Evolutionary conservation across 2,888 invertebrate genomes (phyloP).

Genomic region (Dexiosoma caninum): DNA sequence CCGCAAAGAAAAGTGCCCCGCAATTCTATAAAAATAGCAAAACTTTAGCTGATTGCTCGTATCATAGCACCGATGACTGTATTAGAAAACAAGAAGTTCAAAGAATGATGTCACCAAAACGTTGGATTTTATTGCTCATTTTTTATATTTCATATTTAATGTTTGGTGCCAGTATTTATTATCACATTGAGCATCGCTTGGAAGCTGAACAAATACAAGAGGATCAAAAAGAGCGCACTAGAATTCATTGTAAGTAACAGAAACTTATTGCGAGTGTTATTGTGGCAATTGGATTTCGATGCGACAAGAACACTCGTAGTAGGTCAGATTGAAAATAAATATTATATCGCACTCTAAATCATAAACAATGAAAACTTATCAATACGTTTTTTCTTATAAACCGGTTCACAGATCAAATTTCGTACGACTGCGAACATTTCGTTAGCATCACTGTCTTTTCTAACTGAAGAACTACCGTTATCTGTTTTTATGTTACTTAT

Average conservation of each 20-base stretch:
- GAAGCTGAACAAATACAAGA: conserved; percentile 82
- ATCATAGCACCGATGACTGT: conserved; percentile 33
- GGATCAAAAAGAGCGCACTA: conserved; percentile 82
- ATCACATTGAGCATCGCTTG: conserved; percentile 86
- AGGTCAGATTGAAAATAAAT: too few relatives aligned
- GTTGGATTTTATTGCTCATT: conserved; percentile 86
- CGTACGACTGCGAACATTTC: too few relatives aligned
- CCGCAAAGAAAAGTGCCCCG: neutral
- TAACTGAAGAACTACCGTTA: too few relatives aligned
- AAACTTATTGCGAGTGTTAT: too few relatives aligned
- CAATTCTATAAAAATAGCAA: neutral
- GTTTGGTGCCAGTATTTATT: conserved; percentile 91
- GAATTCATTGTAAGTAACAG: conserved; percentile 83
- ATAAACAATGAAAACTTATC: too few relatives aligned
- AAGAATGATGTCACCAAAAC: conserved; percentile 85
- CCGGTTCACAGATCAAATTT: too few relatives aligned
- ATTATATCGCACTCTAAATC: too few relatives aligned
- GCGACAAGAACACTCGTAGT: too few relatives aligned
- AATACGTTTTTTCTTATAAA: too few relatives aligned
- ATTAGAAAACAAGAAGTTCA: neutral
- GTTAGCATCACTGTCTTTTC: too few relatives aligned
- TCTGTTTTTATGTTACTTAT: too few relatives aligned
- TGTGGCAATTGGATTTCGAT: too few relatives aligned
- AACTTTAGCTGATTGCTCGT: neutral
- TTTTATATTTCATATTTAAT: conserved; percentile 87